Conservation (phyloP, 2,113 vertebrate genomes). For the Ophiodon elongatus region DNA sequence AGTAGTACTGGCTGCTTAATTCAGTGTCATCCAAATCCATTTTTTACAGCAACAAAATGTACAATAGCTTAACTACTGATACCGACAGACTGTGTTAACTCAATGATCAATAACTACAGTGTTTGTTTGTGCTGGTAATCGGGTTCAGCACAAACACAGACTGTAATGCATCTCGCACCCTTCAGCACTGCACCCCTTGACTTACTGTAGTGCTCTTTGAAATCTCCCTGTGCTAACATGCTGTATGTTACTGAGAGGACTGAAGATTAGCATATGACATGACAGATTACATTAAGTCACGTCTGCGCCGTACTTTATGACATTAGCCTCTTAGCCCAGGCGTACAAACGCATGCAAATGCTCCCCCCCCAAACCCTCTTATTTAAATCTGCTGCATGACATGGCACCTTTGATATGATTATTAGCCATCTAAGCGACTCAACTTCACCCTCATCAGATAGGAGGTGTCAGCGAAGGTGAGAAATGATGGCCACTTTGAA, state of each 20-base stretch:
- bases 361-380: slow-evolving; percentile 93
- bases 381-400: slow-evolving; percentile 99
- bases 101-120: neutral
- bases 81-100: neutral
- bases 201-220: slow-evolving; percentile 73
- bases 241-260: slow-evolving; percentile 81
- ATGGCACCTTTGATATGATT: slow-evolving; percentile 99
- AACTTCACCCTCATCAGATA: slow-evolving; percentile 95
- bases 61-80: neutral
- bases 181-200: slow-evolving; percentile 88
- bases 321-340: slow-evolving; percentile 98
- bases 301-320: slow-evolving; percentile 95
- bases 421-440: slow-evolving; percentile 97
- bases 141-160: neutral
- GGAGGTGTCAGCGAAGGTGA: slow-evolving; percentile 92
- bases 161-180: slow-evolving; percentile 85
- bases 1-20: neutral
- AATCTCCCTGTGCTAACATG: slow-evolving; percentile 47
- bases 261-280: slow-evolving; percentile 99
- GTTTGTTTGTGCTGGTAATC: neutral
- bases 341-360: slow-evolving; percentile 97
- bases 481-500: slow-evolving; percentile 93
- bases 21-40: neutral
- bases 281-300: slow-evolving; percentile 99
- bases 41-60: neutral